Conservation (phyloP, 2,888 invertebrate species). For the Julus scanicus region DNA sequence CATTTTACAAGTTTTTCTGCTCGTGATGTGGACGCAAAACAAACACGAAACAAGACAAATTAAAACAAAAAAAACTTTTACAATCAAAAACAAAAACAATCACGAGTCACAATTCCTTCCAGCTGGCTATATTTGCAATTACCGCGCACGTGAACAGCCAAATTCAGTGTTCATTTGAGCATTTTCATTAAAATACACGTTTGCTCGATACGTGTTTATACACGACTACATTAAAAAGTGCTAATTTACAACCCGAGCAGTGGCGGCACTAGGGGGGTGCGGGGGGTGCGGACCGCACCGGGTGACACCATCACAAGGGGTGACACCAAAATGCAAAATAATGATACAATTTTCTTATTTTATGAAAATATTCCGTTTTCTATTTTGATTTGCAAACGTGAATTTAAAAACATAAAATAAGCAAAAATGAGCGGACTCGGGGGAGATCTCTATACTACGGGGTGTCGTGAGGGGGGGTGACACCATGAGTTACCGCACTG, state of each 20-base stretch:
- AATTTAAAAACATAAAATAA: too few species aligned
- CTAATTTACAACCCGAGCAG: neutral
- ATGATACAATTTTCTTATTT: too few species aligned
- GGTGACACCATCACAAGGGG: too few species aligned
- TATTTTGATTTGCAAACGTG: too few species aligned
- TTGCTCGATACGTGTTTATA: neutral
- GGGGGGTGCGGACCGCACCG: too few species aligned
- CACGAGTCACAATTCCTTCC: neutral
- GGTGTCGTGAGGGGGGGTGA: too few species aligned
- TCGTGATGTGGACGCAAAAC: neutral
- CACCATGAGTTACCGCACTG: too few species aligned
- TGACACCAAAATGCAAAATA: too few species aligned
- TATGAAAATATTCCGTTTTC: too few species aligned
- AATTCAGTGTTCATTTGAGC: conserved; percentile 15
- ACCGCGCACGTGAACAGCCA: conserved; percentile 25
- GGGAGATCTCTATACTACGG: too few species aligned
- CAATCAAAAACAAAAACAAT: neutral
- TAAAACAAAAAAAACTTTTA: neutral
- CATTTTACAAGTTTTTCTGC: neutral
- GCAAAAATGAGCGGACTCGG: too few species aligned
- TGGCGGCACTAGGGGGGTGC: too few species aligned
- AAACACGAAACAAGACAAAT: neutral
- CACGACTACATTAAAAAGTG: conserved; percentile 13
- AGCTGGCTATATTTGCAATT: conserved; percentile 16
- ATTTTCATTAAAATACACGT: conserved; percentile 3